phyloP scores from a whole-genome alignment of 2,113 vertebrate species.

The Phyllostomus discolor region DNA sequence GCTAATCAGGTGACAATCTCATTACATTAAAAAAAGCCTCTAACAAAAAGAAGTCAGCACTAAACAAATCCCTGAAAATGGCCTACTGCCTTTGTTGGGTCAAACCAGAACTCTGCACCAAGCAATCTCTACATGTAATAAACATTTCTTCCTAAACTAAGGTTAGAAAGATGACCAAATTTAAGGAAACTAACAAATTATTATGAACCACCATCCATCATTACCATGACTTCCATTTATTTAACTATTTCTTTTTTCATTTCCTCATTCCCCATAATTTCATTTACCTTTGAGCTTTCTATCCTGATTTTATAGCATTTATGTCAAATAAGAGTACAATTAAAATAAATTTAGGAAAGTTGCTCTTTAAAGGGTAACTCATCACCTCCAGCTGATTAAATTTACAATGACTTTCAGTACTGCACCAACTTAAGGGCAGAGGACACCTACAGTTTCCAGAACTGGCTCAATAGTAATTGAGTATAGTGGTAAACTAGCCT shows the following conservation, averaged over 20 bases:
- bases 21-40: neutral
- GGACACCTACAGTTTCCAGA: neutral
- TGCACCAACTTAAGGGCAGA: neutral
- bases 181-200: constrained; percentile 12
- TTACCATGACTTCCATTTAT: constrained; percentile 5
- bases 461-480: neutral
- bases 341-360: neutral
- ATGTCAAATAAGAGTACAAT: constrained; percentile 7
- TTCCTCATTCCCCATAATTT: neutral
- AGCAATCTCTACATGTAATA: neutral
- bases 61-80: constrained; percentile 16
- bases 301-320: constrained; percentile 29
- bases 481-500: neutral
- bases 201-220: neutral
- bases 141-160: neutral
- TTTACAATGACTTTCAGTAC: neutral
- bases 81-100: neutral
- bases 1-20: neutral
- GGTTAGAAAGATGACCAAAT: neutral
- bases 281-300: neutral
- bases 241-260: neutral
- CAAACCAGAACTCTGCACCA: neutral
- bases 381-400: neutral
- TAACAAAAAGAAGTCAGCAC: neutral
- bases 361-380: neutral